Conservation (phyloP, 2,113 vertebrate species). For the Ursus arctos region DNA sequence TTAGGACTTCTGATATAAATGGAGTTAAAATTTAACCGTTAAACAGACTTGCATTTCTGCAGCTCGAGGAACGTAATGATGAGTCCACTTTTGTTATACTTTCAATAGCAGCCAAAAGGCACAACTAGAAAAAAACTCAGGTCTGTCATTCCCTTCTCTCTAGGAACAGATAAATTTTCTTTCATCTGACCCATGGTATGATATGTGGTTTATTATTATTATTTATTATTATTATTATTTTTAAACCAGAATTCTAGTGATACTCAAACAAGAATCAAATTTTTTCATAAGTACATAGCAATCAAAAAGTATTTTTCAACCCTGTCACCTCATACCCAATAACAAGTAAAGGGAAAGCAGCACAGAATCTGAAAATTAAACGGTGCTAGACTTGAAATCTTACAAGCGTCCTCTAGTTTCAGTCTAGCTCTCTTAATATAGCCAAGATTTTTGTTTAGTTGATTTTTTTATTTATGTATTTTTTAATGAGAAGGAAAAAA, state of each 20-base stretch:
- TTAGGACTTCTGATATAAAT: background rate
- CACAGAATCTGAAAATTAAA: slow-evolving; percentile 78
- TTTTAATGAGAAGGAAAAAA: slow-evolving; percentile 72
- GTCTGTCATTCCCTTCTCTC: slow-evolving; percentile 27
- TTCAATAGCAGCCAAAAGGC: slow-evolving; percentile 60
- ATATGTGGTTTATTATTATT: slow-evolving; percentile 19
- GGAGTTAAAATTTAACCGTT: slow-evolving; percentile 42
- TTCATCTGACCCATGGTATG: background rate
- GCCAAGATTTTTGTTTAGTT: slow-evolving; percentile 76
- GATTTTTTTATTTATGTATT: slow-evolving; percentile 76
- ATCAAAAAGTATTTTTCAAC: slow-evolving; percentile 63
- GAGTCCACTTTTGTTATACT: slow-evolving; percentile 17
- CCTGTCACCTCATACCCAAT: slow-evolving; percentile 41
- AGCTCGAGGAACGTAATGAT: slow-evolving; percentile 32
- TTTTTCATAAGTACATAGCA: slow-evolving; percentile 40
- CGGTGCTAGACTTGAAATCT: slow-evolving; percentile 78
- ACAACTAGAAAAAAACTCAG: slow-evolving; percentile 1
- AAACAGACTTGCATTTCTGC: slow-evolving; percentile 19
- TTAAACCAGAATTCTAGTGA: slow-evolving; percentile 7
- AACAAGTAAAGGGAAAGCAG: slow-evolving; percentile 34
- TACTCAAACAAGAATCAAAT: slow-evolving; percentile 21
- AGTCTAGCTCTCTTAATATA: slow-evolving; percentile 73
- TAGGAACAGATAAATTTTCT: slow-evolving; percentile 31
- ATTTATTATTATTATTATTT: slow-evolving; percentile 46
- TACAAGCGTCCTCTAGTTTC: slow-evolving; percentile 67